Evolutionary conservation across 2,797 vertebrate genomes (phyloP).

Genomic region (Cygnus olor): DNA sequence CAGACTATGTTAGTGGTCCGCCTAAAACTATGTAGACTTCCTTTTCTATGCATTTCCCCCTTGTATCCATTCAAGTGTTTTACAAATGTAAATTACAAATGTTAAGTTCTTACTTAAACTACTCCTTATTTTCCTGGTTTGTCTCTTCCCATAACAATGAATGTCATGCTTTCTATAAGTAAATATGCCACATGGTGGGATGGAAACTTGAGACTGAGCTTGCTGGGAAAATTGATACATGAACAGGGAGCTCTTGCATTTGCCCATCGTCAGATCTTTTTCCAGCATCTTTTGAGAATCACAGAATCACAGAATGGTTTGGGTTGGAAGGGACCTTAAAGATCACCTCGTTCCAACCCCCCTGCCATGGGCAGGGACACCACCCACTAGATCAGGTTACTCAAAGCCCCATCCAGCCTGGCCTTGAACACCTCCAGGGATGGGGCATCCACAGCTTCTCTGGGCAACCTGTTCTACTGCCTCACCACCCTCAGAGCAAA

Average conservation of each 20-base stretch:
- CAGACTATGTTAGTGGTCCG: neutral
- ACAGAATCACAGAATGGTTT: no score
- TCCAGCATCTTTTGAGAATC: neutral
- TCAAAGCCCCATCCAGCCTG: no score
- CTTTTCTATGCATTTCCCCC: neutral
- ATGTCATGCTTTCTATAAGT: neutral
- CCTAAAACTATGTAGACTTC: neutral
- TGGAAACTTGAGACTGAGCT: neutral
- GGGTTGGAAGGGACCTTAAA: no score
- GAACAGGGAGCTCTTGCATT: neutral
- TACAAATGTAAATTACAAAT: neutral
- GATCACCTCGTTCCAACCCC: no score
- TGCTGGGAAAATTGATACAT: neutral
- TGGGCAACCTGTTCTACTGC: no score
- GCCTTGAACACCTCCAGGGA: no score
- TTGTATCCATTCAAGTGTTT: neutral
- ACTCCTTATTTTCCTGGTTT: neutral
- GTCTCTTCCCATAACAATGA: rapidly evolving
- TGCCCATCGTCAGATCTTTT: neutral
- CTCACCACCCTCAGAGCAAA: no score
- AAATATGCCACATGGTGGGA: neutral
- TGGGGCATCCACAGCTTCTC: no score
- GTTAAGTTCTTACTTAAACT: neutral
- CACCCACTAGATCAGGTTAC: no score
- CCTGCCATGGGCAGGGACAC: no score